These are phyloP conservation scores for Lasioglossum figueresi DNA, from an alignment of 2,888 invertebrate genomes.

Conservation along the genomic window DNA sequence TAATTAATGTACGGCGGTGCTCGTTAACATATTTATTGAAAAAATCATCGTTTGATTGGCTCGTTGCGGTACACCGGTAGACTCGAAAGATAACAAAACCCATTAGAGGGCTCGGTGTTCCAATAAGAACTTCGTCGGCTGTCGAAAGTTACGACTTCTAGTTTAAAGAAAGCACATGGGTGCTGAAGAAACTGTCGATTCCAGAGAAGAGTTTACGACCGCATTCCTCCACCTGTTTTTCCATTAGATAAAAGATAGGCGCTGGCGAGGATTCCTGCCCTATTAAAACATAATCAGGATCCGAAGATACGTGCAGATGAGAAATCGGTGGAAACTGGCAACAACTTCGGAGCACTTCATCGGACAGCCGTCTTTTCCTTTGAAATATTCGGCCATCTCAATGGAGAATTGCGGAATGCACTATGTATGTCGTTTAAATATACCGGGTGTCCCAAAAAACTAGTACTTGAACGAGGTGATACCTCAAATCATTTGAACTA, in stretches of 20 bases:
- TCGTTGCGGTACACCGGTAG: background rate
- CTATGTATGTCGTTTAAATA: background rate
- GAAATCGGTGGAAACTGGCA: background rate
- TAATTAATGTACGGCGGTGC: background rate
- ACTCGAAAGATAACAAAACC: background rate
- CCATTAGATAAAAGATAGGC: conserved; percentile 7
- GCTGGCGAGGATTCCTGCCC: conserved; percentile 12
- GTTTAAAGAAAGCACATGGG: conserved; percentile 27
- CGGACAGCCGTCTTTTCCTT: too few relatives aligned
- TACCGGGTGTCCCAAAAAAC: too few relatives aligned
- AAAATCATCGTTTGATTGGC: background rate
- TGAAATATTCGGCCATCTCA: background rate
- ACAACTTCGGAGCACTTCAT: background rate
- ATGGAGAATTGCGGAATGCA: background rate
- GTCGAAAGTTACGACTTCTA: conserved; percentile 16
- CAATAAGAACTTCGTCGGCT: background rate
- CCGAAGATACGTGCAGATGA: background rate
- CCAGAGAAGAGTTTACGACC: conserved; percentile 37
- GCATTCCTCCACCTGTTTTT: conserved; percentile 29
- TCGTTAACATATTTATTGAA: background rate
- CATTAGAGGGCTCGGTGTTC: background rate
- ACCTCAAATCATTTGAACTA: too few relatives aligned
- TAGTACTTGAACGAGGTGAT: too few relatives aligned
- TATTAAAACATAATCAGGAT: conserved; percentile 6
- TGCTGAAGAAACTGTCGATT: conserved; percentile 26